Evolutionary conservation across 2,797 vertebrate species (phyloP), one percentile per base, ranked within the genome.

Genomic region (Acipenser ruthenus): DNA sequence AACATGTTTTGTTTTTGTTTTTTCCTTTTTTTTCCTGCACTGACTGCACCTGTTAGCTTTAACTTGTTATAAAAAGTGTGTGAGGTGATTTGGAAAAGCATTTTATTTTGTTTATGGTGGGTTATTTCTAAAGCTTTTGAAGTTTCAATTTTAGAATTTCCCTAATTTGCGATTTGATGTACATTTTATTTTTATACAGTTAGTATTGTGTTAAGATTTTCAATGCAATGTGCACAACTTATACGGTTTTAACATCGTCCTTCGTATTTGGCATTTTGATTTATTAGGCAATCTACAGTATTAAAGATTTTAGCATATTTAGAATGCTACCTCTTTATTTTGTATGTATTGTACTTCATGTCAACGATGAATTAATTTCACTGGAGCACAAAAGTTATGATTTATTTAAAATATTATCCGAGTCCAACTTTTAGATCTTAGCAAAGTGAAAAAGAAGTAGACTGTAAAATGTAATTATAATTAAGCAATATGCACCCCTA

Each of bases 291-390:
- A 91, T 93, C 80, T 90, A 79, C 80, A 84, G 76, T 85, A 86
- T 92, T 89, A 88, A 90, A 91, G 84, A 87, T 86, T 88, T 90
- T 76, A 76, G 77, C 80, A 78, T 67, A 72, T 72, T 75, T 77
- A 84, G 80, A 75, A 74, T 79, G 83, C 73, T 80, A 80, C 82
- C 71, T 67, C 86, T 89, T 86, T 88, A 84, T 87, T 92, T 92
- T 81, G 80, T 83, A 89, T 83, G 88, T 88, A 89, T 82, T 85
- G 83, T 89, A 89, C 90, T 81, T 89, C 81, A 83, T 91, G 87
- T 90, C 88, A 86, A 86, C 92, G 91, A 95, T 91, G 87, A 93
- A 95, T 95, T 95, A 90, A 94, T 93, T 92, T 87, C 88, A 93
- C 79, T 86, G 83, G 86, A 93, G 89, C 91, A 93, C 91, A 91